A percentile compares a stretch with the other conserved stretches of the same genome.
These are phyloP conservation scores for Acronicta aceris DNA, from an alignment of 2,888 invertebrate genomes.

Conservation along the genomic window DNA sequence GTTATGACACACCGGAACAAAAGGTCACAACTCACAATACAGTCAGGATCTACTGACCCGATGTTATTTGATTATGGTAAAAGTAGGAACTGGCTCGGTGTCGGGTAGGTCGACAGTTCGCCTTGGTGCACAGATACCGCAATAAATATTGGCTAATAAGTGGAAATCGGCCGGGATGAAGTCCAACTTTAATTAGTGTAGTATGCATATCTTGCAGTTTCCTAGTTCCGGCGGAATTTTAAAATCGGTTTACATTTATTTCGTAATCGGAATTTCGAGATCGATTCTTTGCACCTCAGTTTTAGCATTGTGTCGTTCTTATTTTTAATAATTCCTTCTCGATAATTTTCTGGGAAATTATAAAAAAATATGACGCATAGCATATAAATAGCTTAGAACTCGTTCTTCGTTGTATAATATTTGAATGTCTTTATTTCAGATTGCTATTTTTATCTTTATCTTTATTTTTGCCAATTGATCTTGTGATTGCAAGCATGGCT, in stretches of 20 bases:
- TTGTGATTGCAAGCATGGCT: too few species aligned
- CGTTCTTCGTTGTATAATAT: too few species aligned
- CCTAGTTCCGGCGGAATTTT: slow-evolving; percentile 40
- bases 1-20: slow-evolving; percentile 26
- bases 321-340: too few species aligned
- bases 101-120: slow-evolving; percentile 40
- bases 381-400: too few species aligned
- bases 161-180: slow-evolving; percentile 17
- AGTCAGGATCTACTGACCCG: slow-evolving; percentile 21
- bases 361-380: too few species aligned
- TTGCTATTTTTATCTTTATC: too few species aligned
- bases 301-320: too few species aligned
- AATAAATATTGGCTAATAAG: slow-evolving; percentile 16
- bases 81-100: slow-evolving; percentile 38
- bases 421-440: too few species aligned
- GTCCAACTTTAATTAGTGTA: slow-evolving; percentile 31
- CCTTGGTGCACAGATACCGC: slow-evolving; percentile 28
- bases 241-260: neutral
- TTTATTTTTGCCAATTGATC: too few species aligned
- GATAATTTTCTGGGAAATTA: too few species aligned
- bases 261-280: neutral
- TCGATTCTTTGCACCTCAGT: too few species aligned
- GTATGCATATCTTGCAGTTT: slow-evolving; percentile 17
- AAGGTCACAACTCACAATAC: slow-evolving; percentile 5
- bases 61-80: slow-evolving; percentile 23